Percentiles rank a stretch among this genome's conserved stretches.
Conservation (phyloP, 2,113 vertebrate species). For the Phocoena sinus region DNA sequence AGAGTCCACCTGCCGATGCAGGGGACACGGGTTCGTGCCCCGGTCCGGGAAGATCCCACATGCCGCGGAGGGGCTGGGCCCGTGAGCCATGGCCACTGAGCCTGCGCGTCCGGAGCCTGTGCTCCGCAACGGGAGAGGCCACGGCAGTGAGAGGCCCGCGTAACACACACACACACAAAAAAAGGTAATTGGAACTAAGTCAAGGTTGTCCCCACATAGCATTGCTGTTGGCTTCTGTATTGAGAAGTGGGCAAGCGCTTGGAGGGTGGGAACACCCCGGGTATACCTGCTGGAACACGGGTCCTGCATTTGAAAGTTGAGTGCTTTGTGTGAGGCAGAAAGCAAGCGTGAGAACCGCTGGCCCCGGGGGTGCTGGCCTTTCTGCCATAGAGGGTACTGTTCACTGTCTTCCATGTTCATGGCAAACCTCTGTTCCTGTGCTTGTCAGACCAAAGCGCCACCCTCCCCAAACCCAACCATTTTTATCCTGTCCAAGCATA, state of each 20-base stretch:
- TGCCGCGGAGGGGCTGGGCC: too few species aligned
- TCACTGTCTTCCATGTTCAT: accelerated
- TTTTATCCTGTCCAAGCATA: not conserved
- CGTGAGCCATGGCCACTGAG: too few species aligned
- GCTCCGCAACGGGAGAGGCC: too few species aligned
- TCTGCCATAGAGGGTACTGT: not conserved
- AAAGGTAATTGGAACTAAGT: not conserved
- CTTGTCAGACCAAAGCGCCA: not conserved
- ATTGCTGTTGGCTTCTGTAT: not conserved
- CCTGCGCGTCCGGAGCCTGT: too few species aligned
- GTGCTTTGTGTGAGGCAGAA: not conserved
- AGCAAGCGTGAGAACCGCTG: not conserved
- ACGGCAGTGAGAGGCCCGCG: too few species aligned
- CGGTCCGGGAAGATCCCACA: too few species aligned
- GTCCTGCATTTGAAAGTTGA: not conserved
- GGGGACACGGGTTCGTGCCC: too few species aligned
- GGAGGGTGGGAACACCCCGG: not conserved
- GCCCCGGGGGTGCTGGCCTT: not conserved
- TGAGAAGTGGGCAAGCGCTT: not conserved
- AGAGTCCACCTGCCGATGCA: too few species aligned
- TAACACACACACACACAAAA: too few species aligned
- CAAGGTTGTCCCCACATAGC: not conserved
- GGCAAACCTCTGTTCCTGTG: not conserved
- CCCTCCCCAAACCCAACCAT: not conserved
- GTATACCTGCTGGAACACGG: accelerated